Conservation (phyloP, 2,797 vertebrate species). For the Acanthis flammea region DNA sequence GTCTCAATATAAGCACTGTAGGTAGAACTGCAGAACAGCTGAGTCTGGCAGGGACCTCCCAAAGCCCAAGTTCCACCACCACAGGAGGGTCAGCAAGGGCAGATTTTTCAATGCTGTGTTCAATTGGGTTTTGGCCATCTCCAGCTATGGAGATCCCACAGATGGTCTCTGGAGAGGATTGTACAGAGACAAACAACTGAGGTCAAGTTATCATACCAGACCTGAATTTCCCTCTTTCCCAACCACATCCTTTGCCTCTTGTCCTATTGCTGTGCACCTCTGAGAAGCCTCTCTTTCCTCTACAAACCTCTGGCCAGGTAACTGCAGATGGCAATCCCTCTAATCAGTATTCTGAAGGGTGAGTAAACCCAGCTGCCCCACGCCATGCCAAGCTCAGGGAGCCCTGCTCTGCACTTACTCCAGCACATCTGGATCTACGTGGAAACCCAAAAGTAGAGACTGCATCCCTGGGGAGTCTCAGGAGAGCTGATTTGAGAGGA, state of each 20-base stretch:
- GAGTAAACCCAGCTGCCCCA: not conserved
- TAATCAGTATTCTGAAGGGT: not conserved
- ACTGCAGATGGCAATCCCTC: not conserved
- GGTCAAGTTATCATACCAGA: not conserved
- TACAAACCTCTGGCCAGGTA: not conserved
- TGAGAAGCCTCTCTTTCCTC: not conserved
- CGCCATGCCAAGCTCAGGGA: not conserved
- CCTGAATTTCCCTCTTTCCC: not conserved
- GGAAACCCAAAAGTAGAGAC: not conserved
- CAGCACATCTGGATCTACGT: not conserved
- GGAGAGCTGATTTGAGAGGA: not conserved
- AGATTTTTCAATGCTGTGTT: not conserved
- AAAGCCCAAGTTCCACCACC: not conserved
- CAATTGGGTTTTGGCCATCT: rapidly evolving
- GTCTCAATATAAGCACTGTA: not conserved
- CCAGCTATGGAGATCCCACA: not conserved
- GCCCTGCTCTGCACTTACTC: not conserved
- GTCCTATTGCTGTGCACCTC: not conserved
- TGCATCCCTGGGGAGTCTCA: not conserved
- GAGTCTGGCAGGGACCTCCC: not conserved
- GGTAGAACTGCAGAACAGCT: not conserved
- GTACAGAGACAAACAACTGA: not conserved
- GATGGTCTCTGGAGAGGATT: not conserved
- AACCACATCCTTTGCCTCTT: not conserved
- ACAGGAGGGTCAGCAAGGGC: not conserved